Conservation (phyloP, 2,797 vertebrate genomes). For the Antennarius maculatus region DNA sequence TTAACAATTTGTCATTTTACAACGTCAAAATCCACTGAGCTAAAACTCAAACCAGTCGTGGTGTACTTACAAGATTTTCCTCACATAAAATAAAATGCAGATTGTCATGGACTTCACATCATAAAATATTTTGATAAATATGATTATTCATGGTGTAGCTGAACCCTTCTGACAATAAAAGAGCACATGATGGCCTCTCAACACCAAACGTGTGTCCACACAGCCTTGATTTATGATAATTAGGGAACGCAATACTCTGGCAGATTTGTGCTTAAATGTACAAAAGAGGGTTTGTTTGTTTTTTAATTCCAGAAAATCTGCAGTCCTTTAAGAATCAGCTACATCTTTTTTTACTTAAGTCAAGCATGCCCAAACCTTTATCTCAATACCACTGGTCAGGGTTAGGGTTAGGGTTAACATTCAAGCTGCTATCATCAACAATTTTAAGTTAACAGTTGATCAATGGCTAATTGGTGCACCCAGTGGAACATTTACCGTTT, state of each 20-base stretch:
- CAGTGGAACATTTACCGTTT: neutral
- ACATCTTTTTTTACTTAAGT: neutral
- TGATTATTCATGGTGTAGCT: constrained; percentile 8
- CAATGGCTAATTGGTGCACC: neutral
- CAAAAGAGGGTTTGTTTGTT: constrained; percentile 2
- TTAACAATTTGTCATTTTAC: constrained; percentile 35
- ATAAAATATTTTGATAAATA: constrained; percentile 33
- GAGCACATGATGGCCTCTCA: constrained; percentile 17
- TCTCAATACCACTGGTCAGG: neutral
- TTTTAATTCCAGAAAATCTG: neutral
- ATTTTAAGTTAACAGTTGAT: neutral
- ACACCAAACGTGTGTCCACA: constrained; percentile 28
- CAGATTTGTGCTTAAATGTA: constrained; percentile 4
- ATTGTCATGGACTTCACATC: constrained; percentile 11
- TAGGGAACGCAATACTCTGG: constrained; percentile 19
- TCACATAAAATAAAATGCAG: constrained; percentile 14
- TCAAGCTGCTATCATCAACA: neutral
- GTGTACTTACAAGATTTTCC: constrained; percentile 17
- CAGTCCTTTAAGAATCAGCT: neutral
- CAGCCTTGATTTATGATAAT: constrained; percentile 30
- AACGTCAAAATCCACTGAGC: constrained; percentile 25
- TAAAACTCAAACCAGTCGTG: constrained; percentile 17
- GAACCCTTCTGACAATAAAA: constrained; percentile 18
- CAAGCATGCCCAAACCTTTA: neutral
- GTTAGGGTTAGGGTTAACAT: neutral